These are phyloP conservation scores for Neoarius graeffei DNA, from an alignment of 2,113 vertebrate species.

Conservation along the genomic window DNA sequence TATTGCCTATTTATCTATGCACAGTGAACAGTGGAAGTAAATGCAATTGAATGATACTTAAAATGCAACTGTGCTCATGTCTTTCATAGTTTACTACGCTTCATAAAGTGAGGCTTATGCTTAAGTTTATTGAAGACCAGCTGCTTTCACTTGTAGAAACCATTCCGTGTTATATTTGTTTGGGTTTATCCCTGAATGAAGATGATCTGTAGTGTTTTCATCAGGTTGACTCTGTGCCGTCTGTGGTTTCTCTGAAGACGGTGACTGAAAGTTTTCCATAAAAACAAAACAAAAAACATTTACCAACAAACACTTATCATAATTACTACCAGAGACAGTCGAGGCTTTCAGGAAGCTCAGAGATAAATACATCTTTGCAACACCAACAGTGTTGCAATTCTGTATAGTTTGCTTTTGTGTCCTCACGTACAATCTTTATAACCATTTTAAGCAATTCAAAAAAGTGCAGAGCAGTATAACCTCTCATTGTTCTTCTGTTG, in stretches of 20 bases:
- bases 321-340: conserved; percentile 63
- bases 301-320: conserved; percentile 65
- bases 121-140: conserved; percentile 12
- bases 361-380: conserved; percentile 57
- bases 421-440: conserved; percentile 11
- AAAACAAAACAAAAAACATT: conserved; percentile 56
- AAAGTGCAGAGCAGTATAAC: neutral
- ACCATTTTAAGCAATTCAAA: conserved; percentile 20
- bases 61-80: neutral
- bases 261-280: conserved; percentile 52
- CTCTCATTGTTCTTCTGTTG: neutral
- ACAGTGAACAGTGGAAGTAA: neutral
- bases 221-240: conserved; percentile 36
- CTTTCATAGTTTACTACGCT: neutral
- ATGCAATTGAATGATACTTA: neutral
- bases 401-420: conserved; percentile 13
- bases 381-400: conserved; percentile 39
- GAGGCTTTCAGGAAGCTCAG: conserved; percentile 46
- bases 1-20: neutral
- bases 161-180: conserved; percentile 27
- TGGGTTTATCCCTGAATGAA: conserved; percentile 25
- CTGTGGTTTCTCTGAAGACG: conserved; percentile 46
- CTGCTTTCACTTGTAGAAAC: conserved; percentile 40
- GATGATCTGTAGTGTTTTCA: conserved; percentile 15
- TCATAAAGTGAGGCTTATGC: neutral